Evolutionary conservation across 37 sponge, comb jelly and placozoan genomes (phyloP), one percentile per base, ranked within the genome.

Genomic region (Mnemiopsis leidyi): DNA sequence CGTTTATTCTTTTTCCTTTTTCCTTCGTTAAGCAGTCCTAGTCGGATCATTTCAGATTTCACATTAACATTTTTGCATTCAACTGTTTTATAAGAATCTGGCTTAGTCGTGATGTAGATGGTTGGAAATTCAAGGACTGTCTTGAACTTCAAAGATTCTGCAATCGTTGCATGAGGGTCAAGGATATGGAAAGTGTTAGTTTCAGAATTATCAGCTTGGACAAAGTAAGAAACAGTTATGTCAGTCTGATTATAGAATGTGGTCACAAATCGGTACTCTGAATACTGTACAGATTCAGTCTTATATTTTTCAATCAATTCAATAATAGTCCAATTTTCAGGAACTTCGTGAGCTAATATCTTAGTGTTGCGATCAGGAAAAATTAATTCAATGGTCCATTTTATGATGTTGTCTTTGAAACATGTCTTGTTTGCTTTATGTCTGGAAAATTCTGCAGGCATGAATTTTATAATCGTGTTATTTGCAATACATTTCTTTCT

Each of bases 401-500:
- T 31, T 77, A 77, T 77, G 26, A 34, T 20, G 18, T 77, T 32
- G 36, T 77, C 79, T 77, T 77, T 77, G 36, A 77, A 32, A 34
- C 33, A 32, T 3, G 18, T 77, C 35, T 77, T 77, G 32, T 77
- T 77, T 36, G 33, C 1, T 32, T 77, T 77, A 13, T 34, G 26
- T 18, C 79, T 1, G 33, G 32, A 31, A 77, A 77, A 77, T 1
- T 16, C 33, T 20, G 18, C 36, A 34, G 79, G 79, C 79, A 77
- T 77, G 21, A 31, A 31, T 36, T 34, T 77, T 21, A 77, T 34
- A 32, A 77, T 32, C 20, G 79, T 77, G 16, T 77, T 32, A 77
- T 77, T 77, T 32, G 79, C 36, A 31, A 77, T 28, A 36, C 79
- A 77, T 32, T 34, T 28, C 34, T 34, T 26, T 32, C 33, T 77